Evolutionary conservation across 2,888 invertebrate species (phyloP).

Genomic region (Stegana nigrithorax): DNA sequence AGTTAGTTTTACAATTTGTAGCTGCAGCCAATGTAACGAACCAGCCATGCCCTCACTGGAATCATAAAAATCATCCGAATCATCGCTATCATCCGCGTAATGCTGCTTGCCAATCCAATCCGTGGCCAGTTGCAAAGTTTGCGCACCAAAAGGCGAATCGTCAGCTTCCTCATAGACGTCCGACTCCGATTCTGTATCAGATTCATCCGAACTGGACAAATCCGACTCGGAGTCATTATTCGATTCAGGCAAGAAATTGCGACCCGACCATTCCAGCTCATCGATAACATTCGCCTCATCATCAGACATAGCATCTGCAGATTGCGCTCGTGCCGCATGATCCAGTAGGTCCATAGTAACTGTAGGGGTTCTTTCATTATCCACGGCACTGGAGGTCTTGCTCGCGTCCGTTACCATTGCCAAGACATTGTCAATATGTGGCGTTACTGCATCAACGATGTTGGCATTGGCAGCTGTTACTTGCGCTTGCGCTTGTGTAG

Average conservation of each 20-base stretch:
- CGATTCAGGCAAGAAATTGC: constrained; percentile 87
- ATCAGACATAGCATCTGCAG: constrained; percentile 74
- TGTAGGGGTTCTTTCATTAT: too few relatives aligned
- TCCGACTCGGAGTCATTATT: constrained; percentile 79
- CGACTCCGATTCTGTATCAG: constrained; percentile 75
- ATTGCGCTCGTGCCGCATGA: constrained; percentile 47
- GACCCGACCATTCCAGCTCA: constrained; percentile 95
- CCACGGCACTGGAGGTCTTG: constrained; percentile 28
- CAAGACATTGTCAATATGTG: constrained; percentile 36
- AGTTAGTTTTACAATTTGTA: background rate
- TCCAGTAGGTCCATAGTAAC: constrained; percentile 67
- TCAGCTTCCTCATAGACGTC: constrained; percentile 78
- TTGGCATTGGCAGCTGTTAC: constrained; percentile 31
- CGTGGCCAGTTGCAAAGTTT: constrained; percentile 77
- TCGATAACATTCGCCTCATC: constrained; percentile 81
- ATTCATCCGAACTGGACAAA: constrained; percentile 70
- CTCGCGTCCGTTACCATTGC: constrained; percentile 2
- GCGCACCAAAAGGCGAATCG: constrained; percentile 71
- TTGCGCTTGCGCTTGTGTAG: constrained; percentile 28
- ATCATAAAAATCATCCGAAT: constrained; percentile 67
- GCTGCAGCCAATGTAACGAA: constrained; percentile 39
- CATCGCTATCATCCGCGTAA: constrained; percentile 69
- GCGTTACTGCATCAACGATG: constrained; percentile 22
- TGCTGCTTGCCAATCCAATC: constrained; percentile 75
- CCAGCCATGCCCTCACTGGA: constrained; percentile 68